phyloP scores from a whole-genome alignment of 2,797 vertebrate genomes.

The Macrochelys suwanniensis region DNA sequence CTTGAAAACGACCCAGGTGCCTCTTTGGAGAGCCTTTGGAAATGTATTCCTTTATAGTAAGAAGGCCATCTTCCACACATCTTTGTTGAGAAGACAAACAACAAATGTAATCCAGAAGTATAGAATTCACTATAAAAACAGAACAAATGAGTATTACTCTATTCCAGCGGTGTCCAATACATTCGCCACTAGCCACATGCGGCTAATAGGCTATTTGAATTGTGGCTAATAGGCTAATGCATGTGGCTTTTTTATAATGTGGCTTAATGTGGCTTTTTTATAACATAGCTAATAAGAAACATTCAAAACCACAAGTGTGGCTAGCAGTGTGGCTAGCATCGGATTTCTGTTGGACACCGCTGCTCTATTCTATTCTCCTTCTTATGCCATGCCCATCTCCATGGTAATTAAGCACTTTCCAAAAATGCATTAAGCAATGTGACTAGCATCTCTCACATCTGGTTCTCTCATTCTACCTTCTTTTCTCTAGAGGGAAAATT shows the following conservation, averaged over 20 bases:
- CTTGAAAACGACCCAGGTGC: background rate
- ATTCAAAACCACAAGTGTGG: too few species aligned
- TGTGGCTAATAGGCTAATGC: too few species aligned
- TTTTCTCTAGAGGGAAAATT: background rate
- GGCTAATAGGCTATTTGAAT: too few species aligned
- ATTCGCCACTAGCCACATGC: too few species aligned
- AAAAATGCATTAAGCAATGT: background rate
- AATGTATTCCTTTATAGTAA: background rate
- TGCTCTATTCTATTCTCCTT: background rate
- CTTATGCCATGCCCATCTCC: background rate
- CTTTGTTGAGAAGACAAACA: background rate
- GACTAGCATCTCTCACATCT: background rate
- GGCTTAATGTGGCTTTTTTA: too few species aligned
- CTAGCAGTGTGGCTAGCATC: too few species aligned
- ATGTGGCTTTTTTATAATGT: too few species aligned
- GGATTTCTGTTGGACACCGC: too few species aligned
- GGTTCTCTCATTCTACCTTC: background rate
- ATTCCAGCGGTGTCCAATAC: background rate
- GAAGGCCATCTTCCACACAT: background rate
- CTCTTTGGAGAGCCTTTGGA: background rate
- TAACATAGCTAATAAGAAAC: too few species aligned
- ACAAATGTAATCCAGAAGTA: background rate
- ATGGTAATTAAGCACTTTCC: background rate
- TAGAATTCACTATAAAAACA: background rate
- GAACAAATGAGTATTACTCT: background rate